phyloP scores from a whole-genome alignment of 2,113 vertebrate species.

The Misgurnus anguillicaudatus region DNA sequence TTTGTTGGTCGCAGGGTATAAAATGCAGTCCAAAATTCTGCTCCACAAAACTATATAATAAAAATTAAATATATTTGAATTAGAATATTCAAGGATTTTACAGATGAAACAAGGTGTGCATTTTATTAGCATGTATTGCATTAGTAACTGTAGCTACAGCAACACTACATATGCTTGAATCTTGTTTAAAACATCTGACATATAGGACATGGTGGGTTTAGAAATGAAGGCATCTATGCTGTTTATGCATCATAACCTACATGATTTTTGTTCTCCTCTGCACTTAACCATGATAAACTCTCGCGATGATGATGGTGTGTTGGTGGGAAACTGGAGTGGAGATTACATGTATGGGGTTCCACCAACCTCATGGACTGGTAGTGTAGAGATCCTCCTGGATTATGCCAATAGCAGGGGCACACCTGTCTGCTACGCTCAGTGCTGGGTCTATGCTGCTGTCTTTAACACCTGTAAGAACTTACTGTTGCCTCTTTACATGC shows the following conservation, averaged over 20 bases:
- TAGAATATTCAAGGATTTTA: no score
- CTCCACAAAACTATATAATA: neutral
- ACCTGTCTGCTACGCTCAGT: conserved; percentile 90
- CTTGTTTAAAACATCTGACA: neutral
- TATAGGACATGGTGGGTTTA: no score
- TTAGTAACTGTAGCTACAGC: no score
- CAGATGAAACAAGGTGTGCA: no score
- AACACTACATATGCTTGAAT: neutral
- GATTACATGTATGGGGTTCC: conserved; percentile 83
- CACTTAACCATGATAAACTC: conserved; percentile 83
- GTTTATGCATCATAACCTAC: neutral
- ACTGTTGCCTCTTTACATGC: neutral
- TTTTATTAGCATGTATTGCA: no score
- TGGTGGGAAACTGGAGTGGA: conserved; percentile 91
- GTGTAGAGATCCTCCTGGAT: conserved; percentile 88
- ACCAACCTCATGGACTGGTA: conserved; percentile 95
- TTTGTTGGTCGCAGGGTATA: no score
- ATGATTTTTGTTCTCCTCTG: neutral
- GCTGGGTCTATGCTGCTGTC: conserved; percentile 96
- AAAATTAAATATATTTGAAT: neutral
- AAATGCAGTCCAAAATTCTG: no score
- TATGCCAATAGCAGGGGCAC: conserved; percentile 72
- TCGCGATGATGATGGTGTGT: conserved; percentile 86
- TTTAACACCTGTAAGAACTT: conserved; percentile 91
- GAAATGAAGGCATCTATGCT: neutral